phyloP scores from a whole-genome alignment of 1,140 invertebrate genomes.

The Leptoteleia sp. region DNA sequence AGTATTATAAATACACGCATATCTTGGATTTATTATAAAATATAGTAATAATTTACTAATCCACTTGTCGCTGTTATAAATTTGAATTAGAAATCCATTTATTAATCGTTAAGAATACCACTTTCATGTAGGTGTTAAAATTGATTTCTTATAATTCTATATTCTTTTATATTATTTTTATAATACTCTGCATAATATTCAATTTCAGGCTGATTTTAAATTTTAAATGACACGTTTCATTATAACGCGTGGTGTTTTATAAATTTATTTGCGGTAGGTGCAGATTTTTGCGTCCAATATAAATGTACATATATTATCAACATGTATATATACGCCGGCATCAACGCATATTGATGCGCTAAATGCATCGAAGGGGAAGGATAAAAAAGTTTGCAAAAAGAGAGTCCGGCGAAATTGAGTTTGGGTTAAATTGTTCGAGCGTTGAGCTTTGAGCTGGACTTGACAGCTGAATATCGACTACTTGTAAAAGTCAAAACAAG shows the following conservation, averaged over 20 bases:
- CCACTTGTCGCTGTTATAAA: no score
- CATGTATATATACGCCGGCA: conserved; percentile 6
- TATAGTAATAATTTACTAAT: no score
- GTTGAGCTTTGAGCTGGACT: conserved; percentile 7
- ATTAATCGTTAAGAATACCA: no score
- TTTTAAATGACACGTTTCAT: conserved; percentile 28
- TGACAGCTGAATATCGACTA: conserved; percentile 12
- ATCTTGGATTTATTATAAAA: no score
- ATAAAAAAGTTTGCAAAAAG: conserved; percentile 23
- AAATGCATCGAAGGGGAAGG: conserved; percentile 18
- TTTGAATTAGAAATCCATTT: no score
- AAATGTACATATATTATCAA: conserved; percentile 37
- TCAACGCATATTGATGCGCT: conserved; percentile 44
- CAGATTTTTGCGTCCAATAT: conserved; percentile 34
- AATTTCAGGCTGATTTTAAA: conserved; percentile 1
- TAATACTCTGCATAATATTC: no score
- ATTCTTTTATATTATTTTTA: no score
- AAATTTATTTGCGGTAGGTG: conserved; percentile 1
- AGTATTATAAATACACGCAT: no score
- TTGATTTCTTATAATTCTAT: no score
- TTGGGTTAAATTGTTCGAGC: conserved; percentile 23
- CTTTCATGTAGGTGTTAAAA: no score
- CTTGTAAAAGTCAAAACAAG: conserved; percentile 9
- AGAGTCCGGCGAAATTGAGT: conserved; percentile 8
- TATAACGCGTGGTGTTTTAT: conserved; percentile 1